A percentile compares a stretch with the other conserved stretches of the same genome.
phyloP scores from a whole-genome alignment of 1,140 invertebrate species.

The Planococcus citri region DNA sequence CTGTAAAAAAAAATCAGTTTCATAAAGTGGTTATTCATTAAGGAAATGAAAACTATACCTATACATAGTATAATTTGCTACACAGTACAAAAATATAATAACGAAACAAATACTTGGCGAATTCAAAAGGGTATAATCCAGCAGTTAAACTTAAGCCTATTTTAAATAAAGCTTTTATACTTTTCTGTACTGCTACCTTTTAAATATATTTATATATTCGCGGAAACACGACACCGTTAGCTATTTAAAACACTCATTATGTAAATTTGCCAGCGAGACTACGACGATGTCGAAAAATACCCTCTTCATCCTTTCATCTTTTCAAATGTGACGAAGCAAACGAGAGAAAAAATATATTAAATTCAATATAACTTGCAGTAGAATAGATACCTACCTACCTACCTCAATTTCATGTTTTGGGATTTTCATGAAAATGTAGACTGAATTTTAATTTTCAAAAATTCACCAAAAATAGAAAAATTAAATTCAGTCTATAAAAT shows the following conservation, averaged over 20 bases:
- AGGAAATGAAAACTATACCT: neutral
- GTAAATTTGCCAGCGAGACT: neutral
- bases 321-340: too few relatives aligned
- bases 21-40: neutral
- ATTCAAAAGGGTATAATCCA: neutral
- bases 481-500: too few relatives aligned
- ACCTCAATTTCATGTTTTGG: too few relatives aligned
- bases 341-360: too few relatives aligned
- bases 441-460: too few relatives aligned
- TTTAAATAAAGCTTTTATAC: slow-evolving; percentile 5
- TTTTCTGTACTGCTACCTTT: neutral
- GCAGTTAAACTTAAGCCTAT: neutral
- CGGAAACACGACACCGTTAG: slow-evolving; percentile 5
- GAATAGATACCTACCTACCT: too few relatives aligned
- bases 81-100: neutral
- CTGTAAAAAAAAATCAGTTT: neutral
- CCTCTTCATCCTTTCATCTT: too few relatives aligned
- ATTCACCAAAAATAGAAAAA: too few relatives aligned
- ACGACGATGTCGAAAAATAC: neutral
- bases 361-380: too few relatives aligned
- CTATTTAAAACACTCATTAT: neutral
- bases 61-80: neutral
- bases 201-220: neutral
- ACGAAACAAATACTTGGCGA: neutral
- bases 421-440: too few relatives aligned